Evolutionary conservation across 1,140 invertebrate species (phyloP), one percentile per base, ranked within the genome.

Genomic region (Drosophila ercepeae): DNA sequence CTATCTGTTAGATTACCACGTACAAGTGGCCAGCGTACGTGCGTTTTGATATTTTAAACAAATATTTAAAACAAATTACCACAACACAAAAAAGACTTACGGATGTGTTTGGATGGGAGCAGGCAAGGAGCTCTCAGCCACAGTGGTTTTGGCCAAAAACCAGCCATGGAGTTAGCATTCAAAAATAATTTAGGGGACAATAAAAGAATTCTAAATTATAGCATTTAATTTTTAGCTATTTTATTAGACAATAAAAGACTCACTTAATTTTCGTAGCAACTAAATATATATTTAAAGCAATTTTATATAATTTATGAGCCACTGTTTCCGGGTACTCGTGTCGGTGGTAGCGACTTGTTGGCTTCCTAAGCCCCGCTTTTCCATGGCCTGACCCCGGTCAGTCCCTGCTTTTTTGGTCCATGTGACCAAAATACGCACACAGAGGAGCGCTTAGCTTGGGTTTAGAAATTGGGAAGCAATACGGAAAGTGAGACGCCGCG

Each of bases 41-140:
- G 81, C 75, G 81, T 86, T 84, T 73, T 86, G 81, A 84, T 84
- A 86, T 76, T 84, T 84, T 84, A 81, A 77, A 68, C 81, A 86
- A 84, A 84, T 84, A 84, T 81, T 84, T 84, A 81, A 86, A 84
- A 86, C 81, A 86, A 81, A 84, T 84, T 84, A 84, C 81, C 76
- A 81, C 63, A 84, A 73, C 81, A 61, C 76, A 84, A 54, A 84
- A 51, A 73, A 86, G 76, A 73, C 67, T 72, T 58, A 86, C 65
- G 63, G 75, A 79, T 75, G 48, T 83, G 60, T 53, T 42, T 44
- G 59, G 49, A 23, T 44, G 59, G 49, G 27, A 74, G 54, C 23
- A 42, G 42, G 27, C 73, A 61, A 60, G 36, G 58, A 77, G 36
- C 16, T 21, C 16, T 21, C 29, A n/a, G 13, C 21, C 7, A 86